Evolutionary conservation across 2,113 vertebrate species (phyloP).

Genomic region (Alethe castanea): DNA sequence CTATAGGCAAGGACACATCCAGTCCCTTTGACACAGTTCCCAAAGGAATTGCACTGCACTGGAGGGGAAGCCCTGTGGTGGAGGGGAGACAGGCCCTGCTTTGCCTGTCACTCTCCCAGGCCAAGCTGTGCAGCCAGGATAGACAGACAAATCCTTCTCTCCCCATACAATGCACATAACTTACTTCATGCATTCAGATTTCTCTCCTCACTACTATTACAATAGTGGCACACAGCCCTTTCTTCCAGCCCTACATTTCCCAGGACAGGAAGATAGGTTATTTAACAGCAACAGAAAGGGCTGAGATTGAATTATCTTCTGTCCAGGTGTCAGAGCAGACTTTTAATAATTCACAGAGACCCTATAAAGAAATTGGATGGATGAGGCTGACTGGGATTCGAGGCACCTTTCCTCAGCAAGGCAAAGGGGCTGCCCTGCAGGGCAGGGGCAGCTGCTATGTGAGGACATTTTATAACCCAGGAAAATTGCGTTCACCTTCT

Average conservation of each 20-base stretch:
- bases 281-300: background rate
- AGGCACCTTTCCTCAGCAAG: background rate
- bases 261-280: background rate
- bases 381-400: background rate
- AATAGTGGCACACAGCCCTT: background rate
- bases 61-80: rapidly evolving
- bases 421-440: background rate
- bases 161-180: background rate
- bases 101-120: background rate
- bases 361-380: background rate
- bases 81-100: background rate
- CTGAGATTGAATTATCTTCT: background rate
- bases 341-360: background rate
- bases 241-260: background rate
- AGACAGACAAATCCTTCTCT: background rate
- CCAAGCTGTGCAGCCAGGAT: background rate
- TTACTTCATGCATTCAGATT: background rate
- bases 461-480: background rate
- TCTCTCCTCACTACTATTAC: background rate
- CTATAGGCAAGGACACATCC: background rate
- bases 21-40: rapidly evolving
- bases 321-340: background rate
- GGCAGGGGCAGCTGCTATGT: background rate
- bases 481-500: background rate
- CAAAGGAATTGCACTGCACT: background rate